These are phyloP conservation scores for Eutolmus rufibarbis DNA, from an alignment of 2,888 invertebrate genomes.

Conservation along the genomic window DNA sequence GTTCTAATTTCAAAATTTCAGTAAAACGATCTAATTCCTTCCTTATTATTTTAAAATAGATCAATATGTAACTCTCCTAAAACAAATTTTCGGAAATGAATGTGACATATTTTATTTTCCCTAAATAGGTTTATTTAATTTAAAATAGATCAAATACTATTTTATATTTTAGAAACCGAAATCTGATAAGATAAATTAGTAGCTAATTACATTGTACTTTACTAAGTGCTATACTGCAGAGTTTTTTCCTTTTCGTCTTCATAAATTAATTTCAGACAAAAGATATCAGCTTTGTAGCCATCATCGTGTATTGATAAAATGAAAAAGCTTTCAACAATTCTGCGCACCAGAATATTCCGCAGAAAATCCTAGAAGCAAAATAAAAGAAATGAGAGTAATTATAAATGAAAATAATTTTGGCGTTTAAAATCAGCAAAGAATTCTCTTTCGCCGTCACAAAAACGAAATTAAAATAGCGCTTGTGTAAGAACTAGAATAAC, in stretches of 20 bases:
- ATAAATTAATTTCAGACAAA: background rate
- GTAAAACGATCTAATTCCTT: too few species aligned
- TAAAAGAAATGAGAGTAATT: background rate
- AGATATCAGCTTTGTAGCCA: background rate
- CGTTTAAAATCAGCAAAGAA: background rate
- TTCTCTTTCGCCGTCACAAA: background rate
- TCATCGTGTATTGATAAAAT: background rate
- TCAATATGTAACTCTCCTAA: too few species aligned
- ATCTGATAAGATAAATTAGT: background rate
- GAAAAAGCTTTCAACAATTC: background rate
- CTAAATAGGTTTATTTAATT: too few species aligned
- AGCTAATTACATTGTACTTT: too few species aligned
- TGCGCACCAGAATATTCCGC: background rate
- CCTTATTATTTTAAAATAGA: too few species aligned
- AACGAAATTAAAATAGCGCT: background rate
- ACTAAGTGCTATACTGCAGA: background rate
- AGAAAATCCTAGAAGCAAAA: background rate
- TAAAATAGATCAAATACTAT: background rate
- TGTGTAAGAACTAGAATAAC: conserved; percentile 4
- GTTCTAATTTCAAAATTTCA: too few species aligned
- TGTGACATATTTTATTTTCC: too few species aligned
- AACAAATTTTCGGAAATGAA: too few species aligned
- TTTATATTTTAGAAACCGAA: too few species aligned
- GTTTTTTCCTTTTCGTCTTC: background rate
- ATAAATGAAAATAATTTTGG: background rate